Evolutionary conservation across 2,888 invertebrate genomes (phyloP).

Genomic region (Stenolophus ochropezus): DNA sequence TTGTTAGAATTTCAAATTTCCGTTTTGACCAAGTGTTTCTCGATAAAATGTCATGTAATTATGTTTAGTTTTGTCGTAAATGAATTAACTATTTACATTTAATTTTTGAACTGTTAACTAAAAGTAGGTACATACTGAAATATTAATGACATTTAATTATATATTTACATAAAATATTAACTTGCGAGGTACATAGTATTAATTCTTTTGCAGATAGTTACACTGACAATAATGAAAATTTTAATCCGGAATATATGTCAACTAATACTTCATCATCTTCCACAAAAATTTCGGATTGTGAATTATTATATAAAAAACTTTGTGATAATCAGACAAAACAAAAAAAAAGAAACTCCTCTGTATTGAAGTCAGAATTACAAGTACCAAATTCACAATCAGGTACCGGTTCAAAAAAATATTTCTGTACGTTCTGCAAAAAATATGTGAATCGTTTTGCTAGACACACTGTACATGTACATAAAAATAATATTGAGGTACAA

Average conservation of each 20-base stretch:
- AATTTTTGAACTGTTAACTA: no score
- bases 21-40: no score
- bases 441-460: background rate
- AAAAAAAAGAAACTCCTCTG: background rate
- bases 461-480: background rate
- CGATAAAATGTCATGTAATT: no score
- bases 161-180: no score
- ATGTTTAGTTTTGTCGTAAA: no score
- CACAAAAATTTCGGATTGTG: background rate
- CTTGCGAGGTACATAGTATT: no score
- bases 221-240: background rate
- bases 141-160: background rate
- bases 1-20: no score
- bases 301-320: background rate
- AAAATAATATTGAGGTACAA: background rate
- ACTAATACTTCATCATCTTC: background rate
- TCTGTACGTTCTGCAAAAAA: background rate
- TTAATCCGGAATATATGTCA: background rate
- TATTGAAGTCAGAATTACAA: background rate
- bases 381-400: background rate
- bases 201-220: background rate
- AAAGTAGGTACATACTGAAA: background rate
- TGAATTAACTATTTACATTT: no score
- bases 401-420: background rate
- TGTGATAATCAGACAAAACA: background rate